Evolutionary conservation across 2,797 vertebrate genomes (phyloP).

Genomic region (Perodicticus potto): DNA sequence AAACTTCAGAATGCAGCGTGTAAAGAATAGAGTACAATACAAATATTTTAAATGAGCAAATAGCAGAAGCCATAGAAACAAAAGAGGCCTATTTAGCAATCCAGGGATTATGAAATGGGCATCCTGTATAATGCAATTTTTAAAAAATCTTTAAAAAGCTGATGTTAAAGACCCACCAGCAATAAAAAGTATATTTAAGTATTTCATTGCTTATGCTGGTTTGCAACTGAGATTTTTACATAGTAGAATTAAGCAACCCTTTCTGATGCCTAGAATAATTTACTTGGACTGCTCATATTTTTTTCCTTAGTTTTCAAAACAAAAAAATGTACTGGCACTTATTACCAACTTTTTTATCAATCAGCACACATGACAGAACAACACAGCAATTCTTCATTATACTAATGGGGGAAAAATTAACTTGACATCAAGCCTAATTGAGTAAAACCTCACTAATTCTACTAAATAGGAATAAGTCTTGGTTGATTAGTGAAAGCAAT

Average conservation of each 20-base stretch:
- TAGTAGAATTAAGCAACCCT: neutral
- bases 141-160: neutral
- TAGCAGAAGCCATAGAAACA: neutral
- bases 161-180: neutral
- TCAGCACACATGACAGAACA: neutral
- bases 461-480: conserved; percentile 74
- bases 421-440: conserved; percentile 79
- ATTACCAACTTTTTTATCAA: conserved; percentile 46
- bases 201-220: neutral
- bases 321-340: conserved; percentile 55
- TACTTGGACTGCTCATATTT: conserved; percentile 34
- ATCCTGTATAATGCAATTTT: neutral
- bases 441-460: conserved; percentile 81
- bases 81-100: neutral
- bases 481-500: conserved; percentile 78
- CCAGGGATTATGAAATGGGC: neutral
- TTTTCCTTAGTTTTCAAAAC: conserved; percentile 36
- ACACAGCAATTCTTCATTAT: conserved; percentile 70
- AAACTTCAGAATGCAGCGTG: conserved; percentile 75
- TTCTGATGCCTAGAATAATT: conserved; percentile 55
- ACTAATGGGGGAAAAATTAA: conserved; percentile 75
- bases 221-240: conserved; percentile 4
- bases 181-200: neutral
- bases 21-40: conserved; percentile 68
- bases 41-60: conserved; percentile 47